Evolutionary conservation across 2,888 invertebrate species (phyloP).

Genomic region (Xestia sexstrigata): DNA sequence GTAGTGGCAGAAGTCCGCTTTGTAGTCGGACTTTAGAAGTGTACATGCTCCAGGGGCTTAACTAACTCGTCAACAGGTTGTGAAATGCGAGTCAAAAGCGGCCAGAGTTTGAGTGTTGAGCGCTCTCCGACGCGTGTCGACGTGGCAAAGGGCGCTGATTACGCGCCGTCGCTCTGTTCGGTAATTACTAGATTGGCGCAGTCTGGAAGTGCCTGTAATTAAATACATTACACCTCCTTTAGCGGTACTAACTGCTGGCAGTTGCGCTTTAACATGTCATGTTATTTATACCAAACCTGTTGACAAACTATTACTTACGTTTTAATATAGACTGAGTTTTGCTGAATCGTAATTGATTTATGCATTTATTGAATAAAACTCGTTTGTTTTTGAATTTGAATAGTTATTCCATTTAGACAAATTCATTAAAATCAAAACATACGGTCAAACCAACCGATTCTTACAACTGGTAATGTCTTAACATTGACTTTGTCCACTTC

Average conservation of each 20-base stretch:
- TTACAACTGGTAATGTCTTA: not conserved
- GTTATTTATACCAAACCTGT: slow-evolving; percentile 40
- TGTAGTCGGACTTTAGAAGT: slow-evolving; percentile 77
- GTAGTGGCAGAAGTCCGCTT: slow-evolving; percentile 72
- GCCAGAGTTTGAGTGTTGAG: slow-evolving; percentile 79
- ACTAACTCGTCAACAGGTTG: slow-evolving; percentile 89
- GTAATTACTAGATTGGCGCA: slow-evolving; percentile 89
- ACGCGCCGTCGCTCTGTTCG: slow-evolving; percentile 83
- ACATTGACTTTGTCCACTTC: slow-evolving; percentile 6
- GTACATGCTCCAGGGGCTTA: slow-evolving; percentile 80
- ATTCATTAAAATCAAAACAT: slow-evolving; percentile 6
- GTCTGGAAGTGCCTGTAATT: slow-evolving; percentile 86
- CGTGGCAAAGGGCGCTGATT: slow-evolving; percentile 87
- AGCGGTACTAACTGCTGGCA: slow-evolving; percentile 63
- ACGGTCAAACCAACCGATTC: not conserved
- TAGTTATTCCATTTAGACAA: not conserved
- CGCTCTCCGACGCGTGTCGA: slow-evolving; percentile 83
- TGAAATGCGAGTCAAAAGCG: slow-evolving; percentile 86
- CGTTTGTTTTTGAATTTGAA: not conserved
- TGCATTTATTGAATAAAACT: slow-evolving; percentile 1
- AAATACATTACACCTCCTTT: slow-evolving; percentile 86
- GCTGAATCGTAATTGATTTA: slow-evolving; percentile 22
- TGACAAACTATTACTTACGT: slow-evolving; percentile 12
- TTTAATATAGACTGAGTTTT: not conserved
- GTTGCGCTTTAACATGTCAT: slow-evolving; percentile 27